Conservation (phyloP, 2,797 vertebrate species). For the Discoglossus pictus region DNA sequence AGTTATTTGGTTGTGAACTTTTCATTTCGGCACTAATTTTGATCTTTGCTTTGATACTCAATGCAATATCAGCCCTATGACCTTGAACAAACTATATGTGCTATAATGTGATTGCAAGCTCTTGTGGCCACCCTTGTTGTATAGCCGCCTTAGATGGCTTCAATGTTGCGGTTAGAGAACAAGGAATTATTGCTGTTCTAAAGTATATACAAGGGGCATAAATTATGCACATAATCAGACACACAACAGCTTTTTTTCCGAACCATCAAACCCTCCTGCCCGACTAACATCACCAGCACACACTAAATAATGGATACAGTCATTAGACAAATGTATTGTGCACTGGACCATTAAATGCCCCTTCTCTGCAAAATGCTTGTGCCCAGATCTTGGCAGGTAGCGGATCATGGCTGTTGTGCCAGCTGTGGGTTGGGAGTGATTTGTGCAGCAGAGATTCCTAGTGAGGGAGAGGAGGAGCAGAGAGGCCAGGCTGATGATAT, state of each 20-base stretch:
- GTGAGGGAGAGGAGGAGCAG: constrained; percentile 44
- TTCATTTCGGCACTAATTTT: no score
- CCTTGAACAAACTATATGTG: no score
- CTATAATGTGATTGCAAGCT: no score
- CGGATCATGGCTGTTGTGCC: neutral
- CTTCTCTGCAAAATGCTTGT: neutral
- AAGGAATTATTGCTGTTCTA: neutral
- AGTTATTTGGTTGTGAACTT: no score
- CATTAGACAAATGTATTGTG: constrained; percentile 40
- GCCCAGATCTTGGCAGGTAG: constrained; percentile 27
- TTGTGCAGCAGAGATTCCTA: constrained; percentile 24
- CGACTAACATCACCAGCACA: constrained; percentile 6
- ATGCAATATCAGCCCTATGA: no score
- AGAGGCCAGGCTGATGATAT: constrained; percentile 34
- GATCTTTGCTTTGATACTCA: no score
- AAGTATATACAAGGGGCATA: neutral
- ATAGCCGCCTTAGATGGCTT: no score
- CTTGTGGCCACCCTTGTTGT: no score
- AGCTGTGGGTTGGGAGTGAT: constrained; percentile 38
- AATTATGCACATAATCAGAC: constrained; percentile 36
- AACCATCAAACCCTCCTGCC: constrained; percentile 28
- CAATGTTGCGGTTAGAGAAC: neutral
- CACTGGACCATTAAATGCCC: constrained; percentile 28
- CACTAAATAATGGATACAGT: constrained; percentile 40
- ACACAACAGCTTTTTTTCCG: constrained; percentile 2